A percentile compares a stretch with the other conserved stretches of the same genome.
Conservation (phyloP, 2,797 vertebrate species). For the Phylloscopus collybita region DNA sequence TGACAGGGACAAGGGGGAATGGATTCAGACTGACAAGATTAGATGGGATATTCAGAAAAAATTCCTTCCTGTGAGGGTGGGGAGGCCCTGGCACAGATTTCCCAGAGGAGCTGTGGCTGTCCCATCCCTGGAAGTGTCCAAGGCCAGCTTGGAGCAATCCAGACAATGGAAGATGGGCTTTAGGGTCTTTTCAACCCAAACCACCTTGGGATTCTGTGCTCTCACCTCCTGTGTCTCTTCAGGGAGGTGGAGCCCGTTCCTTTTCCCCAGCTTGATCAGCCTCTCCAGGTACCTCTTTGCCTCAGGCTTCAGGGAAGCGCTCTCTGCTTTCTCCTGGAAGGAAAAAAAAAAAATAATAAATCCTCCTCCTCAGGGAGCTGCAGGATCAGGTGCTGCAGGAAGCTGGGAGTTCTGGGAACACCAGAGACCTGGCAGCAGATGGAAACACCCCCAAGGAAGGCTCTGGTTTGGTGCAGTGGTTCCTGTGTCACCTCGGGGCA, state of each 20-base stretch:
- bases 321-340: slow-evolving; percentile 81
- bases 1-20: background rate
- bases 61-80: background rate
- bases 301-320: slow-evolving; percentile 77
- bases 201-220: rapidly evolving
- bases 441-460: background rate
- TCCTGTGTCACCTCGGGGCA: background rate
- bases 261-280: slow-evolving; percentile 86
- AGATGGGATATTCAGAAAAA: background rate
- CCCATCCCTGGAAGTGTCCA: background rate
- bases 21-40: background rate
- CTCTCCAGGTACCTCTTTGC: slow-evolving; percentile 89
- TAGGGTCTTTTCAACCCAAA: background rate
- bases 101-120: background rate
- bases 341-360: no score
- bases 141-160: background rate
- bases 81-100: background rate
- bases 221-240: slow-evolving; percentile 88
- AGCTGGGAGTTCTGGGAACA: background rate
- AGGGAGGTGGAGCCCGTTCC: slow-evolving; percentile 92
- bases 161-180: background rate
- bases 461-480: background rate
- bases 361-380: background rate
- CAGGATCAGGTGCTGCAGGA: background rate
- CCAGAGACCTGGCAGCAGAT: background rate